Evolutionary conservation across 2,797 vertebrate genomes (phyloP).

Genomic region (Halcyon leucocephala): DNA sequence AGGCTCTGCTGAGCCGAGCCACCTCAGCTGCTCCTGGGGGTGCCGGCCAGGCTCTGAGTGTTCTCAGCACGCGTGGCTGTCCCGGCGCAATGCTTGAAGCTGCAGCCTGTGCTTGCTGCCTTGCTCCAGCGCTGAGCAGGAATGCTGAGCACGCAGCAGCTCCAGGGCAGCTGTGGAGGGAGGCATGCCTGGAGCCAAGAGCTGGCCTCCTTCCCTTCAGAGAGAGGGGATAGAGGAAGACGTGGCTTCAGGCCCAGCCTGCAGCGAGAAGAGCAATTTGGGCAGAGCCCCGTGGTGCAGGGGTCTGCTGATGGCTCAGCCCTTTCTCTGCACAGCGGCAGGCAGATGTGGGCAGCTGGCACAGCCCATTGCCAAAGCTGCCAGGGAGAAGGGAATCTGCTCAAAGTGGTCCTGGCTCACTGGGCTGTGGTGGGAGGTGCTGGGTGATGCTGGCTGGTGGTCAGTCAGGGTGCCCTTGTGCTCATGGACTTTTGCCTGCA

Average conservation of each 20-base stretch:
- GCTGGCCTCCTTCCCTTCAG: not conserved
- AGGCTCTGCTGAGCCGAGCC: not conserved
- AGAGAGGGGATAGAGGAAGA: constrained; percentile 17
- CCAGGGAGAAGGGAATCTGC: not conserved
- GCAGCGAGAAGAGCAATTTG: not conserved
- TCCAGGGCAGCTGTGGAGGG: not conserved
- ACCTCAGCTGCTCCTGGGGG: not conserved
- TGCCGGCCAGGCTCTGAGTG: rapidly evolving
- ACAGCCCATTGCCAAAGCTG: not conserved
- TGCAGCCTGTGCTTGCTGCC: not conserved
- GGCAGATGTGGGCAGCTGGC: not conserved
- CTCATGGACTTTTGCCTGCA: not conserved
- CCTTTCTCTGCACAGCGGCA: rapidly evolving
- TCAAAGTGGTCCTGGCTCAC: not conserved
- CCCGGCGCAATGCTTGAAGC: rapidly evolving
- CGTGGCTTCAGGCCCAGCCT: not conserved
- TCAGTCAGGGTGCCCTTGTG: not conserved
- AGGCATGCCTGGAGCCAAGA: constrained; percentile 8
- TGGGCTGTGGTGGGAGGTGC: not conserved
- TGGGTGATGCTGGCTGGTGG: not conserved
- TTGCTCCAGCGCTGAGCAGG: constrained; percentile 17
- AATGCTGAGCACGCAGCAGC: constrained; percentile 26
- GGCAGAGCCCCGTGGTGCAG: rapidly evolving
- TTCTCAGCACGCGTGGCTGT: not conserved
- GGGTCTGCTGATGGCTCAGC: rapidly evolving